phyloP scores from a whole-genome alignment of 2,797 vertebrate genomes.

The Clarias pachynema region DNA sequence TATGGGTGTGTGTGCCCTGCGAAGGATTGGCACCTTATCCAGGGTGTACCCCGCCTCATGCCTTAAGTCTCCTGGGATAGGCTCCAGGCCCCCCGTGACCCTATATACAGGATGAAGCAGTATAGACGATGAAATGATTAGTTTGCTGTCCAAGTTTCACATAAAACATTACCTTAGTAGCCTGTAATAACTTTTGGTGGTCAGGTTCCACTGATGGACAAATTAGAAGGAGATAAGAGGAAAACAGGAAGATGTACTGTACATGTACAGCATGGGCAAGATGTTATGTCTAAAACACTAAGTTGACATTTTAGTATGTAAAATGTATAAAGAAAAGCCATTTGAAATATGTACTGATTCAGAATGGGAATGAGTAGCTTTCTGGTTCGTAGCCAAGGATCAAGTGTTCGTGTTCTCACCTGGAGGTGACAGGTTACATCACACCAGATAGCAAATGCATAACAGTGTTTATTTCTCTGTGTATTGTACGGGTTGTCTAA shows the following conservation, averaged over 20 bases:
- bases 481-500: too few species aligned
- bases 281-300: background rate
- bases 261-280: background rate
- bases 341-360: background rate
- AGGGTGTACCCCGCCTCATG: too few species aligned
- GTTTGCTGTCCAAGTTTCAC: background rate
- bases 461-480: background rate
- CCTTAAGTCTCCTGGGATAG: too few species aligned
- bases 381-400: conserved; percentile 11
- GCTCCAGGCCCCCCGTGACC: too few species aligned
- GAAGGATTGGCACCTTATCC: too few species aligned
- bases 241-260: too few species aligned
- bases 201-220: background rate
- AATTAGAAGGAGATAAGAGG: background rate
- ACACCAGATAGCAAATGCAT: background rate
- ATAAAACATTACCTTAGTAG: background rate
- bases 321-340: background rate
- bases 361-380: background rate
- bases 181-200: background rate
- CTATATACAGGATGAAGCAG: too few species aligned
- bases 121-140: too few species aligned
- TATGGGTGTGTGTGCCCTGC: too few species aligned
- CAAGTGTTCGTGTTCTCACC: conserved; percentile 34
- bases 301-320: background rate
- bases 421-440: conserved; percentile 35